Evolutionary conservation across 2,797 vertebrate genomes (phyloP).

Genomic region (Eulemur albifrons): DNA sequence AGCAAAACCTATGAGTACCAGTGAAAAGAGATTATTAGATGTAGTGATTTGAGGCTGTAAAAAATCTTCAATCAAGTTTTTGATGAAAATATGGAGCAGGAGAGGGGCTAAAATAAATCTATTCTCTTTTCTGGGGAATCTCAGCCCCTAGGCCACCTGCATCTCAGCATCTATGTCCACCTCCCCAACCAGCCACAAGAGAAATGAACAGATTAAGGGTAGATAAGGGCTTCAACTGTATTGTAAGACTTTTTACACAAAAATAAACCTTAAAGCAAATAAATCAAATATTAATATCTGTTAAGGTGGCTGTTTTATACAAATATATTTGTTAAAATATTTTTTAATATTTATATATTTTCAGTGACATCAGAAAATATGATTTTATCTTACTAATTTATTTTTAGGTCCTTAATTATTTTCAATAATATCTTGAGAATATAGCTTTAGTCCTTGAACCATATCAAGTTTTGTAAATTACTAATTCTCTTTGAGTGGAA

Average conservation of each 20-base stretch:
- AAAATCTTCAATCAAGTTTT: not conserved
- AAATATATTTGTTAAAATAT: not conserved
- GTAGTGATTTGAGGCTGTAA: not conserved
- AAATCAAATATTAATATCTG: conserved; percentile 29
- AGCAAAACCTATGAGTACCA: not conserved
- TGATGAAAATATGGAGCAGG: not conserved
- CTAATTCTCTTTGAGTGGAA: not conserved
- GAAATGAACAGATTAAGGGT: not conserved
- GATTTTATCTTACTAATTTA: not conserved
- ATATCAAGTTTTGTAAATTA: not conserved
- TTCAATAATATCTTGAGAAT: not conserved
- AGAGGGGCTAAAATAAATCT: not conserved
- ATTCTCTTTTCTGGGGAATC: not conserved
- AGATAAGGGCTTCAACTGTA: not conserved
- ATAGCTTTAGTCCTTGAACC: not conserved
- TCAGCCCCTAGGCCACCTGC: too few species aligned
- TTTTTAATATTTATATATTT: not conserved
- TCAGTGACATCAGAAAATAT: not conserved
- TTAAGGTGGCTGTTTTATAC: not conserved
- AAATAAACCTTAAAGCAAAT: not conserved
- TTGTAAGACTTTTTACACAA: not conserved
- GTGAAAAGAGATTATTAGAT: not conserved
- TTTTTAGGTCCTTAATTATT: not conserved
- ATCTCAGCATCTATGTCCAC: not conserved
- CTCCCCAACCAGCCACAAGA: fast-evolving